These are phyloP conservation scores for Branchinecta lindahli DNA, from an alignment of 1,140 invertebrate species.

Conservation along the genomic window DNA sequence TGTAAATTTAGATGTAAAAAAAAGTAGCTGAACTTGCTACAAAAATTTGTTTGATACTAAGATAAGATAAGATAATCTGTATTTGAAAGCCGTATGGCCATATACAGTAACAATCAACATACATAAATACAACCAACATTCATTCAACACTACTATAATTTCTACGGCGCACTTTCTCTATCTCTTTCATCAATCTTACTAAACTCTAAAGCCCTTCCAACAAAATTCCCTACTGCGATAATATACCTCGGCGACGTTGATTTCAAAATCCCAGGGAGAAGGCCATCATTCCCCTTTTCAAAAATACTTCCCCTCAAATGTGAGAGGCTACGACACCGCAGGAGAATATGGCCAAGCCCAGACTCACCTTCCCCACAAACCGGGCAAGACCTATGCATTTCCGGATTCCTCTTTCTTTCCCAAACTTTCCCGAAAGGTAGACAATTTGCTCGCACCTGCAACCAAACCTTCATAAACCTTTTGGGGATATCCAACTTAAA, in stretches of 20 bases:
- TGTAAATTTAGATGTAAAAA: too few species aligned
- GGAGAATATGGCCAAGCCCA: not conserved
- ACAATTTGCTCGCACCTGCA: slow-evolving; percentile 8
- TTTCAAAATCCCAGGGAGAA: not conserved
- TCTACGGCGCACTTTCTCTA: too few species aligned
- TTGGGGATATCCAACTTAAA: slow-evolving; percentile 4
- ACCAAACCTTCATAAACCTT: not conserved
- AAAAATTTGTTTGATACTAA: too few species aligned
- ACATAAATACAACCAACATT: too few species aligned
- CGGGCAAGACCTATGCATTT: not conserved
- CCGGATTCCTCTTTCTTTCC: not conserved
- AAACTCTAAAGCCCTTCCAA: not conserved
- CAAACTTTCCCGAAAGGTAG: not conserved
- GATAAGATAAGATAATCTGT: too few species aligned
- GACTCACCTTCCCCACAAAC: not conserved
- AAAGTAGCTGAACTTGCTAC: too few species aligned
- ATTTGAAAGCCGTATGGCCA: too few species aligned
- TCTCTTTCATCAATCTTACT: not conserved
- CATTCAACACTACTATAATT: too few species aligned
- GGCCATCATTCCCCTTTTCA: not conserved
- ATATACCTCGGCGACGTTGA: not conserved
- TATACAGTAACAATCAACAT: too few species aligned
- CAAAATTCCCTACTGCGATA: slow-evolving; percentile 3
- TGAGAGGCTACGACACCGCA: not conserved
- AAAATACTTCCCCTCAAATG: not conserved